These are phyloP conservation scores for Melanocharis versteri DNA, from an alignment of 2,113 vertebrate species.

Conservation along the genomic window DNA sequence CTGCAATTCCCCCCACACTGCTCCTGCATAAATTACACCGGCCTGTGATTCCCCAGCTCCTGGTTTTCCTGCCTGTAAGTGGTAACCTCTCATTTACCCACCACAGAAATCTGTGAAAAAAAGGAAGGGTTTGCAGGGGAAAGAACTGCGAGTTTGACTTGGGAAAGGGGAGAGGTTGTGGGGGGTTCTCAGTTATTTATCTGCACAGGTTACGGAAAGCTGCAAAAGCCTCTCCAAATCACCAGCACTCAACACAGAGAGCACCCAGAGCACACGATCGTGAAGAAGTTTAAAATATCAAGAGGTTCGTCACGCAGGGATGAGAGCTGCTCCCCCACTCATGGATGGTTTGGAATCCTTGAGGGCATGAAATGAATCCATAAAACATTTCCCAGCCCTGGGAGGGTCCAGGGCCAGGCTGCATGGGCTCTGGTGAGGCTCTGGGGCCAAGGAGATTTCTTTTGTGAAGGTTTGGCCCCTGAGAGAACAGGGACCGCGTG, in stretches of 20 bases:
- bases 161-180: neutral
- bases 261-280: neutral
- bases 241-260: neutral
- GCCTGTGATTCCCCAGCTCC: slow-evolving; percentile 36
- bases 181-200: neutral
- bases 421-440: neutral
- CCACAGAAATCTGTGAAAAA: neutral
- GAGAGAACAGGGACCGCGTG: neutral
- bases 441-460: neutral
- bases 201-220: too few relatives aligned
- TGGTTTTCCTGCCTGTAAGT: neutral
- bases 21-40: slow-evolving; percentile 55
- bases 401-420: neutral
- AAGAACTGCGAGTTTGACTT: neutral
- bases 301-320: neutral
- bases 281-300: neutral
- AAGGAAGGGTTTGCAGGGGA: neutral
- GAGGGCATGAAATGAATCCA: neutral
- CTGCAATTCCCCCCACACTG: slow-evolving; percentile 49
- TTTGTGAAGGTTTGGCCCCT: neutral
- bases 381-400: neutral
- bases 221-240: neutral
- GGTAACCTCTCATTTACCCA: slow-evolving; percentile 15
- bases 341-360: neutral
- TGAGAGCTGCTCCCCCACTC: neutral